Conservation (phyloP, 2,888 invertebrate species). For the Ptilodon capucinus region DNA sequence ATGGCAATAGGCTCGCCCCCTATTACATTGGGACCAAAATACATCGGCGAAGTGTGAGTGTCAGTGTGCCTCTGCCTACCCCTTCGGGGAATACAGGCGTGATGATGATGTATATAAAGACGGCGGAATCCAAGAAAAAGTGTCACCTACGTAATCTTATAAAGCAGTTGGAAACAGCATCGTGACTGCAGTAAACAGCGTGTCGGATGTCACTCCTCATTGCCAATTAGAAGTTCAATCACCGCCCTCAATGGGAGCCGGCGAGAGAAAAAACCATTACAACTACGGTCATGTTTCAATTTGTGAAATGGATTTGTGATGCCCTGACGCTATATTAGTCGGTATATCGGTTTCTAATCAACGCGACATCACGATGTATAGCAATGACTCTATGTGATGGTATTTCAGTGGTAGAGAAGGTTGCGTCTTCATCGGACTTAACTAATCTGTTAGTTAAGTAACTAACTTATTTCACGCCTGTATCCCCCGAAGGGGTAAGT, state of each 20-base stretch:
- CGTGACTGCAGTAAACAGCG: conserved; percentile 50
- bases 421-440: too few species aligned
- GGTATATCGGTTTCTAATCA: conserved; percentile 44
- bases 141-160: conserved; percentile 18
- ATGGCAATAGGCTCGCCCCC: too few species aligned
- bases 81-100: too few species aligned
- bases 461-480: too few species aligned
- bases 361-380: conserved; percentile 43
- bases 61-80: too few species aligned
- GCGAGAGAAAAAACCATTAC: conserved; percentile 47
- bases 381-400: conserved; percentile 22
- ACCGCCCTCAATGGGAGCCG: conserved; percentile 54
- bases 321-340: conserved; percentile 40
- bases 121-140: conserved; percentile 1
- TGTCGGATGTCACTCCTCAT: conserved; percentile 56
- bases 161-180: conserved; percentile 16
- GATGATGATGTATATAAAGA: too few species aligned
- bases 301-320: conserved; percentile 70
- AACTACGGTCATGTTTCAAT: conserved; percentile 65
- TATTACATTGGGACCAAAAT: too few species aligned
- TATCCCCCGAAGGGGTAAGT: too few species aligned
- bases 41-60: too few species aligned
- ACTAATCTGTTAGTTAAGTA: too few species aligned
- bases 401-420: background rate
- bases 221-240: conserved; percentile 76